Evolutionary conservation across 2,888 invertebrate genomes (phyloP).

Genomic region (Ectobius pallidus): DNA sequence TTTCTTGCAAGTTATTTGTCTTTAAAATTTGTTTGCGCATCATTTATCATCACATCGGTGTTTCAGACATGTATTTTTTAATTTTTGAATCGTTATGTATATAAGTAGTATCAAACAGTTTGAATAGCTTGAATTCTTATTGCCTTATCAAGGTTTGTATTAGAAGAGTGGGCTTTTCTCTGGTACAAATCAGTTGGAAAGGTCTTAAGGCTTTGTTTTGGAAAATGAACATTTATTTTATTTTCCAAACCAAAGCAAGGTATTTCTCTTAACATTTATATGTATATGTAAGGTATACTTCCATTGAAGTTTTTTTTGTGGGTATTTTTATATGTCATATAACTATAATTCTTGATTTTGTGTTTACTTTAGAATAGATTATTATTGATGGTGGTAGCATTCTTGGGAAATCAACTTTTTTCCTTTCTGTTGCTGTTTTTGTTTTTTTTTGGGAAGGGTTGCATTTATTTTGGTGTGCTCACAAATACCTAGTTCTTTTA

Average conservation of each 20-base stretch:
- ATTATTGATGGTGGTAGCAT: background rate
- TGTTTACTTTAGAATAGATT: background rate
- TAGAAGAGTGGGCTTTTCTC: no score
- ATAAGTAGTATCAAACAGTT: no score
- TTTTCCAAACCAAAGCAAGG: background rate
- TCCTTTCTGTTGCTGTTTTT: slow-evolving; percentile 2
- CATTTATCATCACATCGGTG: no score
- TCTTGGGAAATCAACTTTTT: background rate
- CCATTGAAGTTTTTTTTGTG: background rate
- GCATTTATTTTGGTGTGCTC: slow-evolving; percentile 3
- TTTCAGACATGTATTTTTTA: no score
- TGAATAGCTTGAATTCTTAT: no score
- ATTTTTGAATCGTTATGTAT: no score
- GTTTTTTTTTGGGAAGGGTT: background rate
- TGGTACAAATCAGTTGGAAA: no score
- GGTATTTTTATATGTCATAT: background rate
- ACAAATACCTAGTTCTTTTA: no score
- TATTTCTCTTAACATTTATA: background rate
- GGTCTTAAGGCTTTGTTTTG: background rate
- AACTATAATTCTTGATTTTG: background rate
- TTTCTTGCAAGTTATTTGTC: no score
- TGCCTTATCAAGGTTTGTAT: no score
- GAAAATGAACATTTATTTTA: background rate
- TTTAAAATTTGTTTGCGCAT: no score
- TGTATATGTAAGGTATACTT: no score